Percentiles rank a stretch among this genome's conserved stretches.
phyloP scores from a whole-genome alignment of 2,113 vertebrate genomes.

The Zosterops lateralis region DNA sequence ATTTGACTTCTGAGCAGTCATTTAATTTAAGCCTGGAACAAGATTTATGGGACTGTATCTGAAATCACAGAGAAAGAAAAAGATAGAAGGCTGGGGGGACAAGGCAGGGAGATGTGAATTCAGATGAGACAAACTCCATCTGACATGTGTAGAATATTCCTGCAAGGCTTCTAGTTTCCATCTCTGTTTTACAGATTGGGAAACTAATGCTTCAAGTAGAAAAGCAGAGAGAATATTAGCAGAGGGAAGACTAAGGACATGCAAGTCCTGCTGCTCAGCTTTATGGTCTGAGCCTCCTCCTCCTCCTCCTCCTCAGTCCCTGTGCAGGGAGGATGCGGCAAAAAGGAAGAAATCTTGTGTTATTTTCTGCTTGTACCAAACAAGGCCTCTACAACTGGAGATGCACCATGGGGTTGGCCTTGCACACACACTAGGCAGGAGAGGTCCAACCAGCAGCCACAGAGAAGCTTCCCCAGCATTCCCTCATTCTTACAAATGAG shows the following conservation, averaged over 20 bases:
- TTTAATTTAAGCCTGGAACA: slow-evolving; percentile 54
- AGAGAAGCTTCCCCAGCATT: background rate
- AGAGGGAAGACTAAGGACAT: background rate
- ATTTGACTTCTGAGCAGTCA: slow-evolving; percentile 37
- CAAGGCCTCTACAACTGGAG: background rate
- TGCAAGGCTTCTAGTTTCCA: background rate
- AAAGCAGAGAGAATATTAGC: background rate
- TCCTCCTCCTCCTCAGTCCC: background rate
- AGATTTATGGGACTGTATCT: slow-evolving; percentile 20
- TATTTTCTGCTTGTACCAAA: background rate
- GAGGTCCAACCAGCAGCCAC: background rate
- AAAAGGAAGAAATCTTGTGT: background rate
- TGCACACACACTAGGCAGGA: background rate
- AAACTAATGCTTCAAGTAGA: background rate
- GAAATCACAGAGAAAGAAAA: slow-evolving; percentile 31
- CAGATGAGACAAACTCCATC: background rate
- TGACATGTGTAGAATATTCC: background rate
- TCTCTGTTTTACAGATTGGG: background rate
- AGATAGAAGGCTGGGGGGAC: background rate
- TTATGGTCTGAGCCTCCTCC: background rate
- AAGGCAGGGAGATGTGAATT: background rate
- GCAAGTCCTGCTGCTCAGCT: background rate
- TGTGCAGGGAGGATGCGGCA: background rate
- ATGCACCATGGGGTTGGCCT: background rate
- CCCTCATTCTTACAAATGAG: background rate